Percentiles rank a stretch among this genome's conserved stretches.
Conservation (phyloP, 2,888 invertebrate species). For the Napeogenes inachia region DNA sequence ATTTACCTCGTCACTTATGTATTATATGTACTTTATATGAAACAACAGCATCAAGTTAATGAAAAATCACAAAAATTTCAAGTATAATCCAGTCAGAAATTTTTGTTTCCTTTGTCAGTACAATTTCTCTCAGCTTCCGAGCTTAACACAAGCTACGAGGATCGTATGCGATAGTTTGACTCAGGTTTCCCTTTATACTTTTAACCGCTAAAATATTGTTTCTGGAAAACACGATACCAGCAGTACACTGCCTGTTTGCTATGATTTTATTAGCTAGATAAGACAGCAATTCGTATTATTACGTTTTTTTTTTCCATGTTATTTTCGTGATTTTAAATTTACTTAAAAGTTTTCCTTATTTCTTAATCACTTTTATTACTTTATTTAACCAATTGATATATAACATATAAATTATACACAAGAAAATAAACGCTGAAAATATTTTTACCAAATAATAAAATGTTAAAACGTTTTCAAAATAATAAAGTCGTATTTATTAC, state of each 20-base stretch:
- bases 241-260: conserved; percentile 36
- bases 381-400: too few relatives aligned
- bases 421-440: background rate
- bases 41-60: too few relatives aligned
- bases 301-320: background rate
- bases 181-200: conserved; percentile 59
- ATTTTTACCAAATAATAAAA: conserved; percentile 5
- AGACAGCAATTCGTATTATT: background rate
- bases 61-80: background rate
- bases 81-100: conserved; percentile 6
- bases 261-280: conserved; percentile 27
- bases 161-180: conserved; percentile 29
- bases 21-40: too few relatives aligned
- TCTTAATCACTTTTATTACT: too few relatives aligned
- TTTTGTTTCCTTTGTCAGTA: conserved; percentile 10
- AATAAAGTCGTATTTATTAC: conserved; percentile 17
- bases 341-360: too few relatives aligned
- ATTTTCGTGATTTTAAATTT: too few relatives aligned
- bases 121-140: conserved; percentile 30
- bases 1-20: too few relatives aligned
- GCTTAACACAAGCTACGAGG: conserved; percentile 27
- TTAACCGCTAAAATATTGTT: conserved; percentile 71
- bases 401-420: too few relatives aligned
- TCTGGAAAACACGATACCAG: conserved; percentile 60
- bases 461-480: background rate